Conservation (phyloP, 2,113 vertebrate genomes). For the Notothenia coriiceps region DNA sequence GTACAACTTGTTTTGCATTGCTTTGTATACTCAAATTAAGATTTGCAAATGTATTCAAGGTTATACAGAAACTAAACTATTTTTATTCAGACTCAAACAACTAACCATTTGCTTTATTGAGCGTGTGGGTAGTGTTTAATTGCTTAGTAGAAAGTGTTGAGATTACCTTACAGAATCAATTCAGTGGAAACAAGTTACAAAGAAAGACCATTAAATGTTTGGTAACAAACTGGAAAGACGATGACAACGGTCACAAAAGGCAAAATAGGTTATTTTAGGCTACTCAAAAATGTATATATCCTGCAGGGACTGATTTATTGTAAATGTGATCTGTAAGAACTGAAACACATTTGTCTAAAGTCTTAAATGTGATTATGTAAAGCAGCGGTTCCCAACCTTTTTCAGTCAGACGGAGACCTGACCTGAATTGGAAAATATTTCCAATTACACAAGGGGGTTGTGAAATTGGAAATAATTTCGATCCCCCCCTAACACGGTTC, state of each 20-base stretch:
- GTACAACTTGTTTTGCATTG: not conserved
- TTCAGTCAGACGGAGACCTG: too few relatives aligned
- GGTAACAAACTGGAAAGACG: too few relatives aligned
- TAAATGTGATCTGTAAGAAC: constrained; percentile 25
- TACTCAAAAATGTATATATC: not conserved
- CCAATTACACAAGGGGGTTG: too few relatives aligned
- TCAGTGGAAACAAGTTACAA: not conserved
- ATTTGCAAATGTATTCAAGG: not conserved
- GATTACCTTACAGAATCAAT: not conserved
- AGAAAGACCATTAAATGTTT: not conserved
- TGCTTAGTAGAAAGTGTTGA: not conserved
- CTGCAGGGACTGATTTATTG: constrained; percentile 13
- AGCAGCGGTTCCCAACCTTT: too few relatives aligned
- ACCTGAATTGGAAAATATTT: too few relatives aligned
- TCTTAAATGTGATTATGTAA: constrained; percentile 26
- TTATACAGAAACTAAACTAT: not conserved
- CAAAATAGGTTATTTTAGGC: not conserved
- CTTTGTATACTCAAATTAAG: not conserved
- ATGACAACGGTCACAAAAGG: not conserved
- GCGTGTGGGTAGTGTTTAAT: constrained; percentile 4
- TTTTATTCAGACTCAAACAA: not conserved
- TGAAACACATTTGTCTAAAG: constrained; percentile 1
- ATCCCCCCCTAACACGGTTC: too few relatives aligned
- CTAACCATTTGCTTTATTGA: not conserved
- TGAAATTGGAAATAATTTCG: too few relatives aligned